A percentile compares a stretch with the other conserved stretches of the same genome.
These are phyloP conservation scores for Lamellibrachia columna DNA, from an alignment of 2,888 invertebrate species.

Conservation along the genomic window DNA sequence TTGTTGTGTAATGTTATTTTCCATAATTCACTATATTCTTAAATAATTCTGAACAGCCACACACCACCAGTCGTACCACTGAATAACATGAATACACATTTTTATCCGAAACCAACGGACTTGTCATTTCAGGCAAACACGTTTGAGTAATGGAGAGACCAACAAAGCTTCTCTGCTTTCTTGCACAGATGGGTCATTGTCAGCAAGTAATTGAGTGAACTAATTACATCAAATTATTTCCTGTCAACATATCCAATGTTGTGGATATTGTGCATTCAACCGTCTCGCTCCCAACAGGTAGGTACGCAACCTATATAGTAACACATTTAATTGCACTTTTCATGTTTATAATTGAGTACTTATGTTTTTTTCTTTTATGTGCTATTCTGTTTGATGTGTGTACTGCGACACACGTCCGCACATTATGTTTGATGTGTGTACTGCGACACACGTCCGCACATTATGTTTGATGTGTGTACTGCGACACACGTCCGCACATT, in stretches of 20 bases:
- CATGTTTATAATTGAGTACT: too few species aligned
- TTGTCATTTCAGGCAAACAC: slow-evolving; percentile 13
- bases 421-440: too few species aligned
- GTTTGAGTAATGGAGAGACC: neutral
- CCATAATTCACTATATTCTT: neutral
- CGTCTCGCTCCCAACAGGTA: neutral
- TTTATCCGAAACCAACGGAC: too few species aligned
- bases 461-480: too few species aligned
- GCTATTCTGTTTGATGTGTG: too few species aligned
- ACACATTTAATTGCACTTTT: too few species aligned
- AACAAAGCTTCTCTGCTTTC: neutral
- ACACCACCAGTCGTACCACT: too few species aligned
- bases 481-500: too few species aligned
- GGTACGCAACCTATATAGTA: neutral
- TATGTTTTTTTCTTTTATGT: too few species aligned
- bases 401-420: too few species aligned
- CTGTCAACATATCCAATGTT: neutral
- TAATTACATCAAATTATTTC: neutral
- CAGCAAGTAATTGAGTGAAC: neutral
- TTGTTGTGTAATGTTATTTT: neutral
- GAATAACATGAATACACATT: neutral
- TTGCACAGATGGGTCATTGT: slow-evolving; percentile 16
- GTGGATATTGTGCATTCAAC: neutral
- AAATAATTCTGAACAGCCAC: neutral
- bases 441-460: too few species aligned